Evolutionary conservation across 2,113 vertebrate genomes (phyloP).

Genomic region (Tringa solitaria): DNA sequence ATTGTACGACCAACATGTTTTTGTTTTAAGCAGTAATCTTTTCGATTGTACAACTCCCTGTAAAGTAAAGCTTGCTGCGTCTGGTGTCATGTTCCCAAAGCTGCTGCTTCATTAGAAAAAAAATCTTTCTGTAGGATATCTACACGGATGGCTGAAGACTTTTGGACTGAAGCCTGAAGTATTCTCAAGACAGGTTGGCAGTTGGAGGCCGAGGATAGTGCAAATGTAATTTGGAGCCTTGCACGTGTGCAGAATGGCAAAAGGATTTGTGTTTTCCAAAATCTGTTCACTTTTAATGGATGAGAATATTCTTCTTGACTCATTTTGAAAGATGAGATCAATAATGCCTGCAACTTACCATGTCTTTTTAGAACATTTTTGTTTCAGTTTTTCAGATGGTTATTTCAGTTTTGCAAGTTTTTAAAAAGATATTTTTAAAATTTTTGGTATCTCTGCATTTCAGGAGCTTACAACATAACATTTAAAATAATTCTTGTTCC

Average conservation of each 20-base stretch:
- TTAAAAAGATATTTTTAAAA: not conserved
- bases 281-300: not conserved
- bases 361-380: not conserved
- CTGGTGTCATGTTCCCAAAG: not conserved
- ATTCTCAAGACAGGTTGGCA: not conserved
- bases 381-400: not conserved
- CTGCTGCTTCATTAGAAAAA: not conserved
- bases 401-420: not conserved
- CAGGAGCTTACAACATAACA: not conserved
- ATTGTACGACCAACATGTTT: fast-evolving
- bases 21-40: not conserved
- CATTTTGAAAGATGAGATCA: not conserved
- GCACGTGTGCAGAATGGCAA: not conserved
- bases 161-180: constrained; percentile 3
- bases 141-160: not conserved
- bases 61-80: not conserved
- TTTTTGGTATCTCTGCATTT: not conserved
- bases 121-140: not conserved
- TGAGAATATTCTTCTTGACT: not conserved
- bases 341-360: not conserved
- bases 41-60: not conserved
- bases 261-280: not conserved
- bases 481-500: not conserved
- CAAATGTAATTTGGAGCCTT: not conserved
- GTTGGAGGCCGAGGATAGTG: not conserved